Conservation (phyloP, 2,888 invertebrate genomes). For the Mesorhabditis spiculigera region DNA sequence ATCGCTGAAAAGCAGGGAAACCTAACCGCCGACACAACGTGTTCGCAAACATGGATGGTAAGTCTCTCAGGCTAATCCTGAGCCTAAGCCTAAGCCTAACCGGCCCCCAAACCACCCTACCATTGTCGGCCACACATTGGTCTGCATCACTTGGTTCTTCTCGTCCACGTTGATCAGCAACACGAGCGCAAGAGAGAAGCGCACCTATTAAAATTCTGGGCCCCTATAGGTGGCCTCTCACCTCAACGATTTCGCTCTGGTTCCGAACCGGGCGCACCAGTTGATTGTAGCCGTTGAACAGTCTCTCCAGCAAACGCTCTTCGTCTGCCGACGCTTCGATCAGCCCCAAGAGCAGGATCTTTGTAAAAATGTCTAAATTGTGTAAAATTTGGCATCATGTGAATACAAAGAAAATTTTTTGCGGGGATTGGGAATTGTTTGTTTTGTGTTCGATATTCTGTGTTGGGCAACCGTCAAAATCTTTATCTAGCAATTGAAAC, state of each 20-base stretch:
- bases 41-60: not conserved
- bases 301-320: constrained; percentile 60
- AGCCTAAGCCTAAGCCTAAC: not conserved
- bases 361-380: not conserved
- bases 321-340: constrained; percentile 58
- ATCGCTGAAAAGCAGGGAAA: constrained; percentile 23
- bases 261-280: constrained; percentile 63
- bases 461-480: too few relatives aligned
- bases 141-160: constrained; percentile 60
- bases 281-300: constrained; percentile 63
- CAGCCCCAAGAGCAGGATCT: not conserved
- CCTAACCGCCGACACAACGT: not conserved
- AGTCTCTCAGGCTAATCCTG: not conserved
- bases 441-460: too few relatives aligned
- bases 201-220: constrained; percentile 29
- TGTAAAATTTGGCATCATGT: too few relatives aligned
- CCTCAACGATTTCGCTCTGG: not conserved
- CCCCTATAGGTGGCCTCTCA: not conserved
- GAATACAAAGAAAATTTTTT: too few relatives aligned
- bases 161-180: constrained; percentile 64
- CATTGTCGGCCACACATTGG: constrained; percentile 64
- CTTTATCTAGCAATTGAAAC: too few relatives aligned
- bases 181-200: constrained; percentile 63
- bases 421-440: too few relatives aligned
- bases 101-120: constrained; percentile 52